These are phyloP conservation scores for Scylla paramamosain DNA, from an alignment of 1,140 invertebrate genomes.

Conservation along the genomic window DNA sequence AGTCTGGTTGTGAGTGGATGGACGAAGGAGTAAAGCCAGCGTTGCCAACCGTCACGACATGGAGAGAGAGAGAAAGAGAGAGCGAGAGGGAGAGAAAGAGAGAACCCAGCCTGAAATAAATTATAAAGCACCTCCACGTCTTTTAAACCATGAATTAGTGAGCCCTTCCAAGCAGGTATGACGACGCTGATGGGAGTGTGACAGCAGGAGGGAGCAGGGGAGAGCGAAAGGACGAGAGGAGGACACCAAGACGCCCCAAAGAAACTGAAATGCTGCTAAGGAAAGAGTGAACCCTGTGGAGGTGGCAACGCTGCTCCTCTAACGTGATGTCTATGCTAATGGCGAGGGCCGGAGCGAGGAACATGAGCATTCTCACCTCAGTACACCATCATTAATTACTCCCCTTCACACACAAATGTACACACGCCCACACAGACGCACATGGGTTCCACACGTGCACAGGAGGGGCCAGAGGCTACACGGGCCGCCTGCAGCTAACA, in stretches of 20 bases:
- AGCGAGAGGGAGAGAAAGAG: neutral
- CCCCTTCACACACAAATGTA: conserved; percentile 66
- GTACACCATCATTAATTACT: conserved; percentile 74
- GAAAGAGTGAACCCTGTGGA: neutral
- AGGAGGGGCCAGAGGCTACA: neutral
- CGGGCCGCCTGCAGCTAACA: conserved; percentile 41
- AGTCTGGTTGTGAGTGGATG: conserved; percentile 17
- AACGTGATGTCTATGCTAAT: conserved; percentile 74
- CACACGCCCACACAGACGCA: conserved; percentile 59
- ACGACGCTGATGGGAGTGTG: neutral
- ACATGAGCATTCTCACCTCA: conserved; percentile 74
- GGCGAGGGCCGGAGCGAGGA: conserved; percentile 51
- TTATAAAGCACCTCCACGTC: conserved; percentile 15
- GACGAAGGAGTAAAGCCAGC: neutral
- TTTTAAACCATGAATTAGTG: conserved; percentile 23
- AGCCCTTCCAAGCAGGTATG: neutral
- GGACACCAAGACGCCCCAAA: neutral
- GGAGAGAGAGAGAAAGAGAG: no score
- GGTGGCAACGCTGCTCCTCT: conserved; percentile 40
- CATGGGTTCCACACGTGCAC: conserved; percentile 24
- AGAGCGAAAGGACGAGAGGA: neutral
- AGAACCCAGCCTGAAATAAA: neutral
- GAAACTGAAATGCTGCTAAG: neutral
- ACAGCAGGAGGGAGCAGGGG: neutral
- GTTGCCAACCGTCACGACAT: neutral